Evolutionary conservation across 1,140 invertebrate genomes (phyloP).

Genomic region (Camponotus floridanus): DNA sequence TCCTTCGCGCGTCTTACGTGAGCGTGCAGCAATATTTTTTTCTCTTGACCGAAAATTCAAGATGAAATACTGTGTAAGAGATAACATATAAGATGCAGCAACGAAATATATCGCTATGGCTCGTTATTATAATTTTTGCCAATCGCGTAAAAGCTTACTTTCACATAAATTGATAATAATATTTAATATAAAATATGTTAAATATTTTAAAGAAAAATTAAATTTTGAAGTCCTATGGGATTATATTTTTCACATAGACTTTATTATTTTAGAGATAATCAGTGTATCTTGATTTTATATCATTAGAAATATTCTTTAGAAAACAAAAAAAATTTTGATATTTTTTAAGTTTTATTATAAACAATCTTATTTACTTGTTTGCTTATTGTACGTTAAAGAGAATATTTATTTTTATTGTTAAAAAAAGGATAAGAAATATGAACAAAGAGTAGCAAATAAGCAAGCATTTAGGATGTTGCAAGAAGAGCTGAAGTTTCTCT

Average conservation of each 20-base stretch:
- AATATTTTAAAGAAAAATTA: neutral
- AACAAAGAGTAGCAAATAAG: constrained; percentile 28
- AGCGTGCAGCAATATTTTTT: constrained; percentile 3
- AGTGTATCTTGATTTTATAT: neutral
- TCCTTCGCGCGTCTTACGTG: constrained; percentile 1
- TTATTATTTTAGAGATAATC: neutral
- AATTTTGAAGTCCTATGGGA: neutral
- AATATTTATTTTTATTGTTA: constrained; percentile 16
- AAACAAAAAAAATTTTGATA: too few relatives aligned
- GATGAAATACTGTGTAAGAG: neutral
- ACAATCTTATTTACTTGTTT: neutral
- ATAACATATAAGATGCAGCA: neutral
- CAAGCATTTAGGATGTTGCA: constrained; percentile 17
- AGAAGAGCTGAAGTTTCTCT: neutral
- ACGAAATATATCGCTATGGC: neutral
- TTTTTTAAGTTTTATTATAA: neutral
- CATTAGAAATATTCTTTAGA: neutral
- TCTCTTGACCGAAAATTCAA: neutral
- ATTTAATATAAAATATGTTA: neutral
- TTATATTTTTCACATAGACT: neutral
- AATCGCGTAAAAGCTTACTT: neutral
- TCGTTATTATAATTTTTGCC: neutral
- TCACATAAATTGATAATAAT: neutral
- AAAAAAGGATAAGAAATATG: constrained; percentile 13
- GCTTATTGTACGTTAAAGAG: neutral